Evolutionary conservation across 1,140 invertebrate genomes (phyloP).

Genomic region (Drosophila truncata): DNA sequence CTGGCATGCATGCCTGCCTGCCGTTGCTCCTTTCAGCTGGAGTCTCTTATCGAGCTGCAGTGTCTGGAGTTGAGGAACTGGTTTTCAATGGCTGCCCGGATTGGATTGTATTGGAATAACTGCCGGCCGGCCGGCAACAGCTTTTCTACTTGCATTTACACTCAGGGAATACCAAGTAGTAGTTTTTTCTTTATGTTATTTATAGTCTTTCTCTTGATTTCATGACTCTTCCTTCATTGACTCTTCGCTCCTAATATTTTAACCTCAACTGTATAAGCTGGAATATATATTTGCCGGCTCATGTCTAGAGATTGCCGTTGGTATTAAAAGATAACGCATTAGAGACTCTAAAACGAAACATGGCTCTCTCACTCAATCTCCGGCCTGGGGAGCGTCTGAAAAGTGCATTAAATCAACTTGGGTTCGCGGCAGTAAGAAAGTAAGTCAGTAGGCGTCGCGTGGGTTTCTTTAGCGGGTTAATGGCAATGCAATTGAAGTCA

Average conservation of each 20-base stretch:
- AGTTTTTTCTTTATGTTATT: background rate
- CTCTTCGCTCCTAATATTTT: background rate
- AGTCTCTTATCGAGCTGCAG: conserved; percentile 41
- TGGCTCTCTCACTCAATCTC: conserved; percentile 40
- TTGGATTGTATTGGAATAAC: conserved; percentile 36
- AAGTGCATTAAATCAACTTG: conserved; percentile 57
- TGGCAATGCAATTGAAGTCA: conserved; percentile 49
- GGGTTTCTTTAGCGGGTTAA: conserved; percentile 50
- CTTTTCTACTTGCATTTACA: conserved; percentile 20
- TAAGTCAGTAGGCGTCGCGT: conserved; percentile 60
- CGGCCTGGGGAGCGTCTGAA: conserved; percentile 7
- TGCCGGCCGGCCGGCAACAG: conserved; percentile 50
- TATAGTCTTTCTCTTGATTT: background rate
- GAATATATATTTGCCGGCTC: conserved; percentile 28
- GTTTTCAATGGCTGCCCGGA: conserved; percentile 31
- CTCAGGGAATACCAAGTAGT: background rate
- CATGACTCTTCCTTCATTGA: background rate
- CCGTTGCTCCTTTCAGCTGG: conserved; percentile 35
- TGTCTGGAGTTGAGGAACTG: conserved; percentile 33
- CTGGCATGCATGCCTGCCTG: background rate
- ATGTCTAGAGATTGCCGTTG: conserved; percentile 58
- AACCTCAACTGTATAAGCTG: background rate
- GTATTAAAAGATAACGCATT: conserved; percentile 65
- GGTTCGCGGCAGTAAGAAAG: conserved; percentile 43
- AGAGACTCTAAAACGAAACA: conserved; percentile 36